phyloP scores from a whole-genome alignment of 2,797 vertebrate genomes.

The Schizothorax lantsangensis region DNA sequence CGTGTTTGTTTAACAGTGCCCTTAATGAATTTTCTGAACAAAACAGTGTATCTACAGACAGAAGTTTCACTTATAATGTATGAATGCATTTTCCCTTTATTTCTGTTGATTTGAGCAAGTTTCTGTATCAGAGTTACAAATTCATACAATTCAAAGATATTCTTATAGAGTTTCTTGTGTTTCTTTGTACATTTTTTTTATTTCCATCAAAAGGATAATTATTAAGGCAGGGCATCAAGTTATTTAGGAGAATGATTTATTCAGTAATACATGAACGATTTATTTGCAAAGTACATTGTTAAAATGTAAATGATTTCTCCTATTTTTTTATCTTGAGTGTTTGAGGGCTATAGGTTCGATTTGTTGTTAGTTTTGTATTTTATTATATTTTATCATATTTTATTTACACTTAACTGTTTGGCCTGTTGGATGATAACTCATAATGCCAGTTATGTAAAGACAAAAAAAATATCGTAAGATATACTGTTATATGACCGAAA shows the following conservation, averaged over 20 bases:
- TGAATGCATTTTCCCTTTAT: conserved; percentile 32
- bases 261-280: conserved; percentile 66
- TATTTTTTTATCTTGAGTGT: conserved; percentile 65
- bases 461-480: conserved; percentile 3
- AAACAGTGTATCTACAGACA: conserved; percentile 54
- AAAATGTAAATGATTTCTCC: conserved; percentile 81
- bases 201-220: conserved; percentile 58
- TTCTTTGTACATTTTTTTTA: not conserved
- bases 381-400: conserved; percentile 71
- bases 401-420: conserved; percentile 69
- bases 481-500: conserved; percentile 8
- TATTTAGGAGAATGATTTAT: conserved; percentile 68
- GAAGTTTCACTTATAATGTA: conserved; percentile 36
- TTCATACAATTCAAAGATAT: conserved; percentile 54
- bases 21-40: conserved; percentile 75
- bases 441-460: conserved; percentile 17
- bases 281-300: conserved; percentile 77
- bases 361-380: conserved; percentile 83
- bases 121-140: conserved; percentile 34
- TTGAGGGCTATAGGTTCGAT: conserved; percentile 75
- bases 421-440: conserved; percentile 52
- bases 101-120: conserved; percentile 31
- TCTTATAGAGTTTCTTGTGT: conserved; percentile 52
- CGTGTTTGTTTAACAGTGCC: conserved; percentile 88
- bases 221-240: conserved; percentile 62